Evolutionary conservation across 1,140 invertebrate species (phyloP).

Genomic region (Littorina saxatilis): DNA sequence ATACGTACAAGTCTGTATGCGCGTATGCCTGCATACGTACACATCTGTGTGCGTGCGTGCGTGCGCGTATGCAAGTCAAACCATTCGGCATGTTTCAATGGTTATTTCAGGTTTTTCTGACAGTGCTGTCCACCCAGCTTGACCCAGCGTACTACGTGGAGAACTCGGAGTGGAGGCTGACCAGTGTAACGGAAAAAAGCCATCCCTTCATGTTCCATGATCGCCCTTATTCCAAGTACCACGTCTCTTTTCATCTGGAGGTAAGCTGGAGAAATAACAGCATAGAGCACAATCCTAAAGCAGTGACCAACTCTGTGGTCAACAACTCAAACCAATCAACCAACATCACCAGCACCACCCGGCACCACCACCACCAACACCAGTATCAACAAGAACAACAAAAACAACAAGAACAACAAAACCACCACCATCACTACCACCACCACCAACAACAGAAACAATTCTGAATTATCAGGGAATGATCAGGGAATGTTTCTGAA

Average conservation of each 20-base stretch:
- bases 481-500: neutral
- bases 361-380: neutral
- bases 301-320: neutral
- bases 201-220: neutral
- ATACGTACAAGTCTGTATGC: no score
- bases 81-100: no score
- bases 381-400: no score
- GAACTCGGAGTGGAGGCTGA: conserved; percentile 11
- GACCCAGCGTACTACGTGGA: neutral
- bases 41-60: no score
- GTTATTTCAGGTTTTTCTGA: neutral
- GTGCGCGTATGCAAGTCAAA: no score
- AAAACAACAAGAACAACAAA: no score
- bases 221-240: neutral
- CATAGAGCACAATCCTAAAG: no score
- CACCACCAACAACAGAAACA: no score
- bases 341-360: neutral
- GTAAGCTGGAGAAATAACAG: no score
- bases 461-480: neutral
- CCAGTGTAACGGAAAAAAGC: neutral
- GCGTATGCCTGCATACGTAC: no score
- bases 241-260: neutral
- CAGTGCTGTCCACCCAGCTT: neutral
- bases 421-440: no score
- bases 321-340: neutral